These are phyloP conservation scores for Sigmodon hispidus DNA, from an alignment of 2,113 vertebrate genomes.

Conservation along the genomic window DNA sequence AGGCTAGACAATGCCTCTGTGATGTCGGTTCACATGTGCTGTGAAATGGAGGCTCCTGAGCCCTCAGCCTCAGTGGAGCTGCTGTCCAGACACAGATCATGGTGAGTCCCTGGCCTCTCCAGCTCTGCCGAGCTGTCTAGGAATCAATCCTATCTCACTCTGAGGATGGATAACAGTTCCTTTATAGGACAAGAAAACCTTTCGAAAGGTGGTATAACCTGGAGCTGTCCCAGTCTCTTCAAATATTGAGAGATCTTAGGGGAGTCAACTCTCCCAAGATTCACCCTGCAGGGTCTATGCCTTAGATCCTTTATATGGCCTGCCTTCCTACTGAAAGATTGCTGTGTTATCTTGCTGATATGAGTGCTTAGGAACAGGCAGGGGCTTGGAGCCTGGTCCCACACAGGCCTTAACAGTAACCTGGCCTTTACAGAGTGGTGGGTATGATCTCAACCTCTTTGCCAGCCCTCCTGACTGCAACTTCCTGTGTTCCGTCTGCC, in stretches of 20 bases:
- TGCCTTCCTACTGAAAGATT: neutral
- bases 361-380: no score
- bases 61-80: slow-evolving; percentile 54
- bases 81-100: slow-evolving; percentile 53
- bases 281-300: no score
- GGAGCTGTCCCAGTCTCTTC: neutral
- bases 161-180: neutral
- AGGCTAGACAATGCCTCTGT: slow-evolving; percentile 70
- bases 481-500: slow-evolving; percentile 92
- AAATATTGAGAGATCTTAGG: neutral
- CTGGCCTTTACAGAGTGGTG: slow-evolving; percentile 85
- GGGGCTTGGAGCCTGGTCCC: neutral
- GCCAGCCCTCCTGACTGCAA: slow-evolving; percentile 88
- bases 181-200: neutral
- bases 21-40: slow-evolving; percentile 53
- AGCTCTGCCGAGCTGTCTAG: neutral
- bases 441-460: slow-evolving; percentile 92
- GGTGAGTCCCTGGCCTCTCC: slow-evolving; percentile 51
- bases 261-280: neutral
- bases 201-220: neutral
- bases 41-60: slow-evolving; percentile 29
- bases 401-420: neutral
- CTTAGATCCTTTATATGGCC: neutral
- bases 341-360: neutral
- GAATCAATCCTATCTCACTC: neutral